These are phyloP conservation scores for Prionace glauca DNA, from an alignment of 2,797 vertebrate species.

Conservation along the genomic window DNA sequence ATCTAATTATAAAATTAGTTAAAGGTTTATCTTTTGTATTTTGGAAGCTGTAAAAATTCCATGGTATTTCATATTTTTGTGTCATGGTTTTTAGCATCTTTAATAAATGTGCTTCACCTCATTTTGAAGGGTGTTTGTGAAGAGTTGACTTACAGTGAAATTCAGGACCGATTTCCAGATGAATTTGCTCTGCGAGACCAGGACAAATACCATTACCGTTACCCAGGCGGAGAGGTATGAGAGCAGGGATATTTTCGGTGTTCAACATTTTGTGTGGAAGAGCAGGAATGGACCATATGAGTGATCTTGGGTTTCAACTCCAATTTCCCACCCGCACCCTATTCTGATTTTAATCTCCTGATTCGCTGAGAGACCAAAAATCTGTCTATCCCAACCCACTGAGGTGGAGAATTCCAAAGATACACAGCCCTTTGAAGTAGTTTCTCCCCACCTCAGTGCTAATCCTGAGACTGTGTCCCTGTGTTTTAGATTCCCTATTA, in stretches of 20 bases:
- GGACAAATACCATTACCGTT: slow-evolving; percentile 95
- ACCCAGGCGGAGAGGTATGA: slow-evolving; percentile 90
- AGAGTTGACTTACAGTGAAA: slow-evolving; percentile 91
- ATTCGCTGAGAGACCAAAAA: too few relatives aligned
- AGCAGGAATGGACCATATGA: too few relatives aligned
- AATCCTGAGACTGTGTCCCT: too few relatives aligned
- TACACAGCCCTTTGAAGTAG: too few relatives aligned
- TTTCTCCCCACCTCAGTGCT: too few relatives aligned
- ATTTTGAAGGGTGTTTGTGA: slow-evolving; percentile 83
- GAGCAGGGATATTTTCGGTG: too few relatives aligned
- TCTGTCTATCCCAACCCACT: too few relatives aligned
- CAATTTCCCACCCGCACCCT: too few relatives aligned
- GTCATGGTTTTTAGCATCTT: background rate
- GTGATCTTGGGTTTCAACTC: too few relatives aligned
- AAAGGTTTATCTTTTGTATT: background rate
- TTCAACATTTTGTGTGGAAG: background rate
- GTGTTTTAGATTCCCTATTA: too few relatives aligned
- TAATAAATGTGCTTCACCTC: background rate
- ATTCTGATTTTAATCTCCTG: too few relatives aligned
- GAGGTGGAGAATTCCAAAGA: too few relatives aligned
- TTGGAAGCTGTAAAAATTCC: background rate
- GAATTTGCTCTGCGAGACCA: slow-evolving; percentile 92
- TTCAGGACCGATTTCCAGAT: slow-evolving; percentile 79
- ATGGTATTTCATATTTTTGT: background rate
- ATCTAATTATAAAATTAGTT: background rate